Conservation (phyloP, 2,888 invertebrate genomes). For the Melieria picta region DNA sequence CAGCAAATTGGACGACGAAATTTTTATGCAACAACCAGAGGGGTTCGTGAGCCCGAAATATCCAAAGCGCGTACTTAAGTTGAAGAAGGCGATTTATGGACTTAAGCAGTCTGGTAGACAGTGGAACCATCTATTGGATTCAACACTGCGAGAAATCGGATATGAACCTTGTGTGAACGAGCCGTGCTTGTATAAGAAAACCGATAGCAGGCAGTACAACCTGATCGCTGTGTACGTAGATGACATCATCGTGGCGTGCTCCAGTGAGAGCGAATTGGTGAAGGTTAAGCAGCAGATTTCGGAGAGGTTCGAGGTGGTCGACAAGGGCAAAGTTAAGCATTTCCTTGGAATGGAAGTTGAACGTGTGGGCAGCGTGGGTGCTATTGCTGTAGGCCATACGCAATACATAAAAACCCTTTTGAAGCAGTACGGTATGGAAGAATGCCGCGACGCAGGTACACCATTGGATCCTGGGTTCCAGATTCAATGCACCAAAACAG, state of each 20-base stretch:
- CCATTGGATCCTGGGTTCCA: conserved; percentile 15
- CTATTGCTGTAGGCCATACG: conserved; percentile 22
- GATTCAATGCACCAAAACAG: conserved; percentile 10
- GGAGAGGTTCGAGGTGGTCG: conserved; percentile 25
- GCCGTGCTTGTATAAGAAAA: conserved; percentile 2
- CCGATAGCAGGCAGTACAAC: background rate
- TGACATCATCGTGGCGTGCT: background rate
- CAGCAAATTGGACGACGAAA: conserved; percentile 32
- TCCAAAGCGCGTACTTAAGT: conserved; percentile 27
- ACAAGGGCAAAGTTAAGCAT: conserved; percentile 16
- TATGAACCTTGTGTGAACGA: conserved; percentile 2
- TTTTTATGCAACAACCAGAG: conserved; percentile 30
- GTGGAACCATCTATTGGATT: background rate
- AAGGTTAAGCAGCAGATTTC: background rate
- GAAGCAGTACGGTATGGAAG: conserved; percentile 31
- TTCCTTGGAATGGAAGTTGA: conserved; percentile 32
- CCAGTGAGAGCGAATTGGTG: background rate
- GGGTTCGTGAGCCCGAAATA: conserved; percentile 10
- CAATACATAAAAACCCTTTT: conserved; percentile 28
- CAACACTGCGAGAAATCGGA: background rate
- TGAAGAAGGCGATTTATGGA: conserved; percentile 35
- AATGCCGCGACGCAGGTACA: conserved; percentile 20
- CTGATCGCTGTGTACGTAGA: background rate
- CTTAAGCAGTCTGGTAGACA: background rate
- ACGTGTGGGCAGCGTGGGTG: conserved; percentile 29